Conservation (phyloP, 2,888 invertebrate genomes). For the Amiota communis region DNA sequence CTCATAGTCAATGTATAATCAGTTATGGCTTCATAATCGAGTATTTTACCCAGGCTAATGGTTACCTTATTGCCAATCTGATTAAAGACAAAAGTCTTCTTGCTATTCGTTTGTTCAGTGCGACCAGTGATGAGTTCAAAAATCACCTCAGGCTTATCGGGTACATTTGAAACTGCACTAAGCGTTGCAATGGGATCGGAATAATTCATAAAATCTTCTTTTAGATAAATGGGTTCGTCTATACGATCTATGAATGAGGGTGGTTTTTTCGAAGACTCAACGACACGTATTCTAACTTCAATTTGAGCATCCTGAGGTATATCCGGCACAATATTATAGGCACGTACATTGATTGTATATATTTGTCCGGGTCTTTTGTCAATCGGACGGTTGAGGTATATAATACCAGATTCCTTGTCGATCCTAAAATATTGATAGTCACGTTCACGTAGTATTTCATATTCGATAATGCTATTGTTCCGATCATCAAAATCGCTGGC, state of each 20-base stretch:
- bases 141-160: constrained; percentile 81
- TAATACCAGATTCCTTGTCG: constrained; percentile 87
- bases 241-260: constrained; percentile 81
- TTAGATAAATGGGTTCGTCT: constrained; percentile 76
- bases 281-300: constrained; percentile 87
- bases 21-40: constrained; percentile 89
- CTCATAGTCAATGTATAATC: constrained; percentile 89
- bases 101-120: constrained; percentile 89
- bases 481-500: constrained; percentile 95
- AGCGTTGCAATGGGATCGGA: constrained; percentile 81
- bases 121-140: constrained; percentile 88
- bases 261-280: constrained; percentile 89
- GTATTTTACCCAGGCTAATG: constrained; percentile 82
- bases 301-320: constrained; percentile 79
- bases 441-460: constrained; percentile 74
- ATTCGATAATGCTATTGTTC: constrained; percentile 89
- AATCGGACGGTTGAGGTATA: constrained; percentile 76
- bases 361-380: constrained; percentile 70
- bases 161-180: constrained; percentile 85
- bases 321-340: constrained; percentile 70
- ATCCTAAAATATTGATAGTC: constrained; percentile 84
- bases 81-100: constrained; percentile 81
- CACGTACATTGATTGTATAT: constrained; percentile 71
- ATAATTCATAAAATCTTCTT: constrained; percentile 84
- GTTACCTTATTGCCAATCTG: constrained; percentile 82